Conservation (phyloP, 1,140 invertebrate genomes). For the Ips typographus region DNA sequence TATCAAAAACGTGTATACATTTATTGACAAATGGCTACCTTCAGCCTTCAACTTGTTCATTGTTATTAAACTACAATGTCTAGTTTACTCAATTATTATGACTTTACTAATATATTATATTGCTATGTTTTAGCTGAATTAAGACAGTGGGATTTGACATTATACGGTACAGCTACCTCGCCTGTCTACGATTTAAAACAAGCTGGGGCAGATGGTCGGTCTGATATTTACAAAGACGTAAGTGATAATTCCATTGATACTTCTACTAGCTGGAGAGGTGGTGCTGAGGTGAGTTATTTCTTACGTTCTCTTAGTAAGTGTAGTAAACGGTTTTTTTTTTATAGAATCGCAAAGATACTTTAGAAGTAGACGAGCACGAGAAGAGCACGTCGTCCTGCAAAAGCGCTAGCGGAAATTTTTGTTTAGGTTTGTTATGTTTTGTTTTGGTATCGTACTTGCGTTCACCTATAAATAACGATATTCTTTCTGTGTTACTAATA, state of each 20-base stretch:
- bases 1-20: too few species aligned
- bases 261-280: conserved; percentile 39
- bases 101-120: too few species aligned
- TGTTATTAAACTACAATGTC: too few species aligned
- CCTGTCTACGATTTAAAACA: conserved; percentile 51
- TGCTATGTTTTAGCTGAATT: conserved; percentile 52
- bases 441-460: conserved; percentile 45
- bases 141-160: conserved; percentile 58
- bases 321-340: conserved; percentile 28
- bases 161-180: conserved; percentile 61
- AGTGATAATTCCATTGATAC: conserved; percentile 46
- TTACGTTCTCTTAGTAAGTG: not conserved
- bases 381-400: conserved; percentile 46
- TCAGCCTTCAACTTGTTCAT: too few species aligned
- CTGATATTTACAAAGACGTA: conserved; percentile 40
- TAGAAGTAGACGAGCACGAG: conserved; percentile 44
- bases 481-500: conserved; percentile 43
- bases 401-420: conserved; percentile 45
- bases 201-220: conserved; percentile 23
- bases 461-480: conserved; percentile 41
- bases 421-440: conserved; percentile 52
- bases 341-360: conserved; percentile 47
- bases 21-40: too few species aligned
- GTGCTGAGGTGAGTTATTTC: conserved; percentile 42
- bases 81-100: too few species aligned